Conservation (phyloP, 2,888 invertebrate species). For the Phragmatobia fuliginosa region DNA sequence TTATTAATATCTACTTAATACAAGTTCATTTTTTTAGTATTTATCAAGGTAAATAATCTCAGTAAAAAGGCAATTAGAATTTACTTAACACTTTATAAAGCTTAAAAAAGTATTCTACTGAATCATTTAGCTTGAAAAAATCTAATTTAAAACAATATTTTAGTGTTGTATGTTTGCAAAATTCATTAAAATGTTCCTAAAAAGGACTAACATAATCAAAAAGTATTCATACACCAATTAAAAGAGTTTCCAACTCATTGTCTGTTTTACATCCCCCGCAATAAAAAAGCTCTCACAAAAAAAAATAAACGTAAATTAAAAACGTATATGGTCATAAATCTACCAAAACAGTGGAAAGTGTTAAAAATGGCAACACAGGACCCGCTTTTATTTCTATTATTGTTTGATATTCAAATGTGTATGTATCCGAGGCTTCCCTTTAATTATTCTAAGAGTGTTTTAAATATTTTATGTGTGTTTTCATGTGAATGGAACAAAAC, state of each 20-base stretch:
- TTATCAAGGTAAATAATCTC: too few species aligned
- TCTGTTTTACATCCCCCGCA: slow-evolving; percentile 32
- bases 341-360: slow-evolving; percentile 41
- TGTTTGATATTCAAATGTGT: slow-evolving; percentile 61
- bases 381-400: slow-evolving; percentile 32
- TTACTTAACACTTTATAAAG: background rate
- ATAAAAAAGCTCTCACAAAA: slow-evolving; percentile 41
- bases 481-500: background rate
- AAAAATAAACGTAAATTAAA: slow-evolving; percentile 37
- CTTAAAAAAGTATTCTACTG: background rate
- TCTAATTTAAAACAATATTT: background rate
- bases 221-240: slow-evolving; percentile 46
- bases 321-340: slow-evolving; percentile 43
- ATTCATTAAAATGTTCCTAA: slow-evolving; percentile 27
- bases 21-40: too few species aligned
- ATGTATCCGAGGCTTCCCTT: slow-evolving; percentile 50
- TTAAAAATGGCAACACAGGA: slow-evolving; percentile 49
- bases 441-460: slow-evolving; percentile 38
- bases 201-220: slow-evolving; percentile 37
- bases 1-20: too few species aligned
- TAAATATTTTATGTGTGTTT: slow-evolving; percentile 31
- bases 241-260: slow-evolving; percentile 44
- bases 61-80: too few species aligned
- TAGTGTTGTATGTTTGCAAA: slow-evolving; percentile 3
- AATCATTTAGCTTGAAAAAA: background rate